Evolutionary conservation across 2,113 vertebrate species (phyloP).

Genomic region (Alethe castanea): DNA sequence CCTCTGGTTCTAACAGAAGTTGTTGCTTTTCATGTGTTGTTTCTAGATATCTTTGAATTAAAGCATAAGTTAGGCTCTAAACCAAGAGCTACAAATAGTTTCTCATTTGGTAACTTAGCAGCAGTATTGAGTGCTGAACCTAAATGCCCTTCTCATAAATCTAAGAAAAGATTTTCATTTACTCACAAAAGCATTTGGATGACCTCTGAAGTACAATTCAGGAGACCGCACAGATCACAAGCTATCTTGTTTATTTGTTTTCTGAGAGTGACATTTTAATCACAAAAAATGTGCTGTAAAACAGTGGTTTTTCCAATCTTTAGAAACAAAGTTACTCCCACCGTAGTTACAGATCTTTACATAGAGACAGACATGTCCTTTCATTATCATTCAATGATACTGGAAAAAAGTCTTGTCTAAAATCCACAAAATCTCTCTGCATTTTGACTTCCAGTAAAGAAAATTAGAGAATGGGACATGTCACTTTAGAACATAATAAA

Average conservation of each 20-base stretch:
- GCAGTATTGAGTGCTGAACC: background rate
- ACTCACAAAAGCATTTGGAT: background rate
- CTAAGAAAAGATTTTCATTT: constrained; percentile 19
- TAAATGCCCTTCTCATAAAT: constrained; percentile 7
- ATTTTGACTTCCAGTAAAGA: background rate
- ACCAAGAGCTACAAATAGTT: background rate
- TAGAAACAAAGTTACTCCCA: background rate
- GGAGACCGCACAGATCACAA: background rate
- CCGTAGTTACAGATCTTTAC: background rate
- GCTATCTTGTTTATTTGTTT: constrained; percentile 35
- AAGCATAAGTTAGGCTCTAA: background rate
- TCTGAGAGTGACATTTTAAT: constrained; percentile 34
- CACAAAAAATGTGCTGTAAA: background rate
- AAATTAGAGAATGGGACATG: background rate
- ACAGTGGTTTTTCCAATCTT: background rate
- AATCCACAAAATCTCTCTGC: background rate
- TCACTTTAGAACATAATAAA: background rate
- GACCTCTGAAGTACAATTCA: background rate
- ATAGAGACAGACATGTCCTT: background rate
- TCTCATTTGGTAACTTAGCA: background rate
- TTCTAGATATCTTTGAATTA: background rate
- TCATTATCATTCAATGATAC: background rate
- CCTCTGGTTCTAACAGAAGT: background rate
- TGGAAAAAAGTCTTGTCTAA: background rate
- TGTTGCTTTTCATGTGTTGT: background rate